phyloP scores from a whole-genome alignment of 2,797 vertebrate species.

The Clarias fuscus region DNA sequence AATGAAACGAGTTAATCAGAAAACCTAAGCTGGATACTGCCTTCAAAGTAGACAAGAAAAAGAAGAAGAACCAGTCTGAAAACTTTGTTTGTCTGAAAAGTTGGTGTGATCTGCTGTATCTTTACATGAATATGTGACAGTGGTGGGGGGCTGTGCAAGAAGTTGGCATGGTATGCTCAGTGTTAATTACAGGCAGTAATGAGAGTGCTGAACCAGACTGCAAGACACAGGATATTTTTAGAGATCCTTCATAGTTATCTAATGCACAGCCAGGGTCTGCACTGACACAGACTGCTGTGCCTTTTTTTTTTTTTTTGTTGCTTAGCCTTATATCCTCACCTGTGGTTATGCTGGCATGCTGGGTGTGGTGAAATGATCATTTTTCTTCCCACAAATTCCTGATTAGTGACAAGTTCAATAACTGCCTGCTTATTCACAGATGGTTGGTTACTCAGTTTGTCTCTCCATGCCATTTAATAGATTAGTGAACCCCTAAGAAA shows the following conservation, averaged over 20 bases:
- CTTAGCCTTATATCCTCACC: slow-evolving; percentile 29
- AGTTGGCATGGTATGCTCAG: slow-evolving; percentile 68
- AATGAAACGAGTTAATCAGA: not conserved
- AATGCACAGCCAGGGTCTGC: slow-evolving; percentile 61
- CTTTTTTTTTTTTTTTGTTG: slow-evolving; percentile 29
- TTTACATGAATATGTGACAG: slow-evolving; percentile 65
- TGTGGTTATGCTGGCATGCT: slow-evolving; percentile 12
- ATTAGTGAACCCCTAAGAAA: not conserved
- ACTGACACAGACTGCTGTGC: slow-evolving; percentile 57
- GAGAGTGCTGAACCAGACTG: slow-evolving; percentile 73
- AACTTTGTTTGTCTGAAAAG: slow-evolving; percentile 25
- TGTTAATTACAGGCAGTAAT: slow-evolving; percentile 79
- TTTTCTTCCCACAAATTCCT: slow-evolving; percentile 9
- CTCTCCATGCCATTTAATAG: not conserved
- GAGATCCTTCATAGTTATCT: slow-evolving; percentile 71
- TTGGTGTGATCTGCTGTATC: slow-evolving; percentile 63
- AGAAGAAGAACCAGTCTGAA: slow-evolving; percentile 33
- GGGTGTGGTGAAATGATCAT: slow-evolving; percentile 10
- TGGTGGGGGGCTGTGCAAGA: slow-evolving; percentile 64
- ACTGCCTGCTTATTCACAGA: slow-evolving; percentile 11
- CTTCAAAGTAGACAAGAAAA: not conserved
- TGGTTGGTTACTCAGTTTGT: slow-evolving; percentile 8
- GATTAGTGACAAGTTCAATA: slow-evolving; percentile 33
- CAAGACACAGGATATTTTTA: slow-evolving; percentile 76
- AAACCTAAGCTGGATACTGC: not conserved